Base-by-base conservation (phyloP, 2,113 vertebrate species). In the Pelmatolapia mariae region DNA sequence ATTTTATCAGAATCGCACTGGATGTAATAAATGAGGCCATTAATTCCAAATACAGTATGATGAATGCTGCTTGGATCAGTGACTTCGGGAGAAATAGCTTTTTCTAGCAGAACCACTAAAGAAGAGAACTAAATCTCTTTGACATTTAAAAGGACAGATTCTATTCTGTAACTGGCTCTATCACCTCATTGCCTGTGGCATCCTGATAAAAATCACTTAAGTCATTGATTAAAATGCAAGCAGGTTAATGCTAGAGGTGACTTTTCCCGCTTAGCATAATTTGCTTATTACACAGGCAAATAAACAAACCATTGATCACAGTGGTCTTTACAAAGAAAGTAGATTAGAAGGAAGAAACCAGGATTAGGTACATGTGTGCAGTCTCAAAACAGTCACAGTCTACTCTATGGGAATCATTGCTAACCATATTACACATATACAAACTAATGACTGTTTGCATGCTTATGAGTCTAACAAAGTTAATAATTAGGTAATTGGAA, bases 221-320 rank as follows among this genome's bases (percentile, higher is more conserved):
- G 95, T 94, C 94, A 95, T 96, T 95, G 95, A 96, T 96, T 95
- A 93, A 95, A 94, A 92, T 89, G 91, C 94, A 94, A 94, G 93
- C 91, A 93, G 95, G 94, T 96, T 96, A 96, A 96, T 95, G 86
- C 92, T 86, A 82, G 92, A 93, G 93, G 94, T 93, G 93, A 95
- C 94, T 94, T 90, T 47, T 93, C 84, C 24, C 40, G 52, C 88
- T 94, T 94, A 93, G 90, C 93, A 94, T 96, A 94, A 95, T 93
- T 86, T 92, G 86, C 93, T 94, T 94, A 95, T 95, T 95, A 94
- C 93, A 93, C 94, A 95, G 93, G 84, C 93, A 96, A 95, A 95
- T 95, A 94, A 96, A 95, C 92, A 94, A 93, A 92, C 83, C 93
- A 96, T 96, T 94, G 94, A 96, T 96, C 93, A 95, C 83, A 61